Base-by-base conservation (phyloP, 2,888 invertebrate species). In the Galerucella nymphaeae region DNA sequence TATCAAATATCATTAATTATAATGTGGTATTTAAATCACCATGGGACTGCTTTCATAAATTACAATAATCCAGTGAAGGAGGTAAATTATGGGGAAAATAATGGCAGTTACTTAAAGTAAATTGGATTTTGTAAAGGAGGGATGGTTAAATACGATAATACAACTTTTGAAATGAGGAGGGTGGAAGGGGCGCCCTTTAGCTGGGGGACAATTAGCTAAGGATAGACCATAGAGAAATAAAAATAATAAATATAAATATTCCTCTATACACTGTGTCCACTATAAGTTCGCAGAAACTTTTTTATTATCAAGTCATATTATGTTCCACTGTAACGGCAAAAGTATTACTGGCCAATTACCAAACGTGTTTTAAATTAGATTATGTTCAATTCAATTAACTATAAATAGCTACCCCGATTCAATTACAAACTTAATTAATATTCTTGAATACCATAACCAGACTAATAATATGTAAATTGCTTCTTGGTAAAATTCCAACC, bases 401-500 rank as follows among this genome's bases (percentile, higher is more conserved):
- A 16, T 8, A 16, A 53, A n/a, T 50, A 50, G 6, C 50, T 4
- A 53, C 16, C 53, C 18, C n/a, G 14, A n/a, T 48, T 48, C 48
- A n/a, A 48, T 48, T 10, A 53, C 53, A 53, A 53, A 1, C 9
- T 53, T 18, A 18, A 53, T 18, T 53, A 18, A 10, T 18, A 10
- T 53, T 18, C 53, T 14, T 53, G 9, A 53, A 53, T 53, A 18
- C 3, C 18, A 18, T 16, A 18, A 18, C 48, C 10, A 53, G 16
- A 16, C n/a, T n/a, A n/a, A 53, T 53, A 53, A 8, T 6, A 16
- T 10, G 53, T 16, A 53, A 6, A 53, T 53, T 18, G 16, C 16
- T 53, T 53, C 53, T 53, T 53, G 53, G 53, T 53, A 53, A 53
- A 53, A 53, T 16, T 53, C 53, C 53, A 53, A 53, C 53, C 18